phyloP scores from a whole-genome alignment of 2,113 vertebrate species.

The Engraulis encrasicolus region DNA sequence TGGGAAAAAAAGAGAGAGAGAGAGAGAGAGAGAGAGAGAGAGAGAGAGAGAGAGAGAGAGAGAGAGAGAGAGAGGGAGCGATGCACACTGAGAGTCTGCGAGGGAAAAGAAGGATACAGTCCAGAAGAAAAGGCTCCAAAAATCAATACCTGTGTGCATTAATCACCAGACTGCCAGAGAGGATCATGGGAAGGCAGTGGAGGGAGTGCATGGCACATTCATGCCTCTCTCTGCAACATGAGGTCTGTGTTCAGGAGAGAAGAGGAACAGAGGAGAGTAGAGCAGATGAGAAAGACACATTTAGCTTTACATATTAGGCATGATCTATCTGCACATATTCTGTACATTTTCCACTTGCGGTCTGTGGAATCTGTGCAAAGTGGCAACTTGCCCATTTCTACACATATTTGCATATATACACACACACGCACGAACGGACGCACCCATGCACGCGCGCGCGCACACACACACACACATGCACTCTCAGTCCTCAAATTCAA shows the following conservation, averaged over 20 bases:
- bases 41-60: conserved; percentile 30
- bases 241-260: too few relatives aligned
- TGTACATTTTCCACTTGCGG: too few relatives aligned
- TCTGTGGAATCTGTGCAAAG: background rate
- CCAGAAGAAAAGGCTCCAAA: conserved; percentile 55
- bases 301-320: too few relatives aligned
- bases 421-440: too few relatives aligned
- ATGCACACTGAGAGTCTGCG: conserved; percentile 35
- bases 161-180: conserved; percentile 80
- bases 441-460: too few relatives aligned
- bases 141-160: conserved; percentile 93
- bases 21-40: background rate
- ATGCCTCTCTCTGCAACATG: too few relatives aligned
- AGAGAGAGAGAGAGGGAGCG: conserved; percentile 38
- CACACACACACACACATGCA: background rate
- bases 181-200: conserved; percentile 63
- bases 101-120: conserved; percentile 46
- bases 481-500: background rate
- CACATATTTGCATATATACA: background rate
- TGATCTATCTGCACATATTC: too few relatives aligned
- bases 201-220: too few relatives aligned
- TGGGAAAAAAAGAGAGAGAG: too few relatives aligned
- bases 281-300: background rate
- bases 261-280: background rate
- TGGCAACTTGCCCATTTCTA: too few relatives aligned